phyloP scores from a whole-genome alignment of 2,888 invertebrate species.

The Teleogryllus oceanicus region DNA sequence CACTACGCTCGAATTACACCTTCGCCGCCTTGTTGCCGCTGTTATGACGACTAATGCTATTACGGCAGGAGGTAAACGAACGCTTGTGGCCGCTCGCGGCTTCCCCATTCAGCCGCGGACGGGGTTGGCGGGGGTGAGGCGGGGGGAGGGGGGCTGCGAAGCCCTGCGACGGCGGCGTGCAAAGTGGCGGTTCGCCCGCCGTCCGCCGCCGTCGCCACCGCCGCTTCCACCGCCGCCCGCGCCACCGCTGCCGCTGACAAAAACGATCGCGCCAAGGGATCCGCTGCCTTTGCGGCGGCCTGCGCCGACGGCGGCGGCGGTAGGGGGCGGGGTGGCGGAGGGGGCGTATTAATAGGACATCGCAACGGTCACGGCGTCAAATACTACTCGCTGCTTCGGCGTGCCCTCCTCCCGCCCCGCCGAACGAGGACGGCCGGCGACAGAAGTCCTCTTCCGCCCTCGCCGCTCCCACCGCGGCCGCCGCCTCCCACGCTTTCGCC shows the following conservation, averaged over 20 bases:
- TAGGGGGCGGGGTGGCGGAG: background rate
- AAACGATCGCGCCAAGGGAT: background rate
- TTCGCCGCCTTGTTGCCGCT: slow-evolving; percentile 7
- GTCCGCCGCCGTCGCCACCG: no score
- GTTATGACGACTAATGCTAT: slow-evolving; percentile 6
- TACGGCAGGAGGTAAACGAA: background rate
- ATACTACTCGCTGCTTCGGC: background rate
- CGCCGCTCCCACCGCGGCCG: background rate
- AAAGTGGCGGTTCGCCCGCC: no score
- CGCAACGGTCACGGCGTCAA: background rate
- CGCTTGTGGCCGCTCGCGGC: background rate
- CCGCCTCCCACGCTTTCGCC: background rate
- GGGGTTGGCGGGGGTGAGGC: no score
- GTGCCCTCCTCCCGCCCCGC: background rate
- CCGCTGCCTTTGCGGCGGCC: background rate
- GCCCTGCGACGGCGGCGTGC: no score
- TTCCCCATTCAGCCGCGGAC: no score
- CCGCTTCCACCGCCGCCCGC: no score
- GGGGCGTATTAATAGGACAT: background rate
- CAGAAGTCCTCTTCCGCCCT: background rate
- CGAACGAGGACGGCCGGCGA: background rate
- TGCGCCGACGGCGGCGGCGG: no score
- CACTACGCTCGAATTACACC: background rate
- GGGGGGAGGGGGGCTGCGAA: no score
- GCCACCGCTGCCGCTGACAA: no score